Conservation (phyloP, 2,797 vertebrate species). For the Sternarchorhynchus goeldii region DNA sequence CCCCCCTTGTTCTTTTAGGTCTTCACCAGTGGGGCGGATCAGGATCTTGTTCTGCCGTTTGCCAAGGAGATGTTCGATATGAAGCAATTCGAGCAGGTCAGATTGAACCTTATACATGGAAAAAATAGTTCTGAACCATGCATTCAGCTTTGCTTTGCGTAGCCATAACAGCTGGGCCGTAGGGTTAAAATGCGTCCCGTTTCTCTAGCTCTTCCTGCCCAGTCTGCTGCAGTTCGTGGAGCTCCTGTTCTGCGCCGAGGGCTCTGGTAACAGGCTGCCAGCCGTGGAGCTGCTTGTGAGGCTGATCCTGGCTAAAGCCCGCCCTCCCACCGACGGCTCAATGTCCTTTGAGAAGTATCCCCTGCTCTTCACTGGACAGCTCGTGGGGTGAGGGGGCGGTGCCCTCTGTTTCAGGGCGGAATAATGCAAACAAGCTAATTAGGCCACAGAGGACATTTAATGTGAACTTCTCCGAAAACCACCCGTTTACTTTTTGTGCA, state of each 20-base stretch:
- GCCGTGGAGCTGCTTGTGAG: constrained; percentile 81
- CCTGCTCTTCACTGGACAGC: constrained; percentile 81
- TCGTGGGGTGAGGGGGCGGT: constrained; percentile 73
- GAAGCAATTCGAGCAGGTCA: constrained; percentile 92
- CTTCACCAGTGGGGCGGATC: constrained; percentile 79
- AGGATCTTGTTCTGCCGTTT: constrained; percentile 83
- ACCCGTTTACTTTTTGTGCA: neutral
- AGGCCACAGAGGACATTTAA: no score
- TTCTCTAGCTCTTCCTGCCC: constrained; percentile 86
- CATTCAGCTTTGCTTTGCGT: neutral
- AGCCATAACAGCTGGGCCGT: no score
- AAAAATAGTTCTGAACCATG: neutral
- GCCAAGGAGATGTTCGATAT: constrained; percentile 89
- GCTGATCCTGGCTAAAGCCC: constrained; percentile 91
- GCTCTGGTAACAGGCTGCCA: constrained; percentile 66
- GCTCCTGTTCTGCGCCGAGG: constrained; percentile 70
- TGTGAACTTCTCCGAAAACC: no score
- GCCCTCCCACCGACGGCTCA: constrained; percentile 87
- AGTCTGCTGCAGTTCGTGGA: constrained; percentile 83
- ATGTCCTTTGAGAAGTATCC: constrained; percentile 97
- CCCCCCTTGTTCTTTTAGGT: constrained; percentile 69
- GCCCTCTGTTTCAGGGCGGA: no score
- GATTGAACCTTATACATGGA: neutral
- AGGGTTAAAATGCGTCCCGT: neutral
- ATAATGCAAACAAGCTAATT: no score